Base-by-base conservation (phyloP, 2,113 vertebrate genomes). In the Bubo bubo region DNA sequence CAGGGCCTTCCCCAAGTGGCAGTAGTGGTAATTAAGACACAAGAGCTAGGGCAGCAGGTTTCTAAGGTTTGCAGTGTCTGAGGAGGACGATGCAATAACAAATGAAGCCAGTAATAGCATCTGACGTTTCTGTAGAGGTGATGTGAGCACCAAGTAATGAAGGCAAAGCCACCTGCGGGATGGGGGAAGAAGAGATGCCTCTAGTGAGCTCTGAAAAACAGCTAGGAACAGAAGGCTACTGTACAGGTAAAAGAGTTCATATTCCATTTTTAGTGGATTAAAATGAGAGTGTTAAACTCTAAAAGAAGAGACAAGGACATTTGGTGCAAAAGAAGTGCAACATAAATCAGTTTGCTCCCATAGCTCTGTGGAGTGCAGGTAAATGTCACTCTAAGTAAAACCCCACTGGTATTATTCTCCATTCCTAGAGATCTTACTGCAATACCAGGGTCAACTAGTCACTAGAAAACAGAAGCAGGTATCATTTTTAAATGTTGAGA, bases 61-160 rank as follows among this genome's bases (percentile, higher is more conserved):
- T 52, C 26, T 37, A 97, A 98, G 98, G 98, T 97, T 98, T 98
- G 97, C 77, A 90, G 92, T 95, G 97, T 97, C 97, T 98, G 85
- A 95, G 97, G 84, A 87, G 88, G 91, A 95, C 83, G 88, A 97
- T 96, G 95, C 96, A 95, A 98, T 98, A 98, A 98, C 97, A 95
- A 97, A 98, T 98, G 96, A 98, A 97, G 96, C 50, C 95, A 76
- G 89, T 98, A 98, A 98, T 98, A 97, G 95, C 95, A 98, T 97
- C 97, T 98, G 98, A 98, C 95, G 72, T 97, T 98, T 98, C 97
- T 74, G 71, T 73, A 72, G 95, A 89, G 94, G 96, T 98, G 97
- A 97, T 98, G 91, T 95, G 98, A 98, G 98, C 97, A 96, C 58
- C 96, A 89, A 94, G 94, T 98, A 98, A 98, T 96, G 90, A 98